These are phyloP conservation scores for Phania funesta DNA, from an alignment of 2,888 invertebrate species.

Conservation along the genomic window DNA sequence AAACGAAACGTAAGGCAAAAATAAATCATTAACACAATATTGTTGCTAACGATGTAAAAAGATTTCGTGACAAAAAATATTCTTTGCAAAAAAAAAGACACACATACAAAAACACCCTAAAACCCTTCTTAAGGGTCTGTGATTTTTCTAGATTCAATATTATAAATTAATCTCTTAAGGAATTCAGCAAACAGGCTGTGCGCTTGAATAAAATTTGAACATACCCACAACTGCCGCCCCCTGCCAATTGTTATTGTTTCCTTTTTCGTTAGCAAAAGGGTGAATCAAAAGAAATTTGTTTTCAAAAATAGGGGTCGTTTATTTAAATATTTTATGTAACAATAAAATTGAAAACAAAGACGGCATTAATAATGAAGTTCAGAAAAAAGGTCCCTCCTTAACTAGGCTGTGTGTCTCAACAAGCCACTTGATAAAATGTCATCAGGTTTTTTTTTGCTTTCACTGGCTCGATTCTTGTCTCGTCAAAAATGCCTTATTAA, in stretches of 20 bases:
- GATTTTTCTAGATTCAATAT: slow-evolving; percentile 49
- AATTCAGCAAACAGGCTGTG: not conserved
- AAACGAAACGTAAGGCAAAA: slow-evolving; percentile 2
- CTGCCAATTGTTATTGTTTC: not conserved
- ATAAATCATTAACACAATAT: slow-evolving; percentile 42
- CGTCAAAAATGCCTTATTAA: slow-evolving; percentile 48
- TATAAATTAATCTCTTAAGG: slow-evolving; percentile 60
- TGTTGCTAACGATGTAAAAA: slow-evolving; percentile 53
- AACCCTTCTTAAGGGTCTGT: slow-evolving; percentile 41
- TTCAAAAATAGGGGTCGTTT: slow-evolving; percentile 29
- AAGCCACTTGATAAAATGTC: slow-evolving; percentile 46
- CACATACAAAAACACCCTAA: too few relatives aligned
- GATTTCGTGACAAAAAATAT: not conserved
- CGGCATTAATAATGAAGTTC: slow-evolving; percentile 12
- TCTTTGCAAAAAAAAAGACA: not conserved
- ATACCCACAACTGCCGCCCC: not conserved
- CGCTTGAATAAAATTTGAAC: not conserved
- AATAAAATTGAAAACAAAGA: not conserved
- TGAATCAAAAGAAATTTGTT: slow-evolving; percentile 6
- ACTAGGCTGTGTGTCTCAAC: slow-evolving; percentile 12
- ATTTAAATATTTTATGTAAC: slow-evolving; percentile 7
- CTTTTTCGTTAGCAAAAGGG: not conserved
- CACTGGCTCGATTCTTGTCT: slow-evolving; percentile 20
- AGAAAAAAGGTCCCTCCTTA: not conserved
- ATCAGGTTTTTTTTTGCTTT: slow-evolving; percentile 35